Conservation (phyloP, 2,888 invertebrate species). For the Orthosia gothica region DNA sequence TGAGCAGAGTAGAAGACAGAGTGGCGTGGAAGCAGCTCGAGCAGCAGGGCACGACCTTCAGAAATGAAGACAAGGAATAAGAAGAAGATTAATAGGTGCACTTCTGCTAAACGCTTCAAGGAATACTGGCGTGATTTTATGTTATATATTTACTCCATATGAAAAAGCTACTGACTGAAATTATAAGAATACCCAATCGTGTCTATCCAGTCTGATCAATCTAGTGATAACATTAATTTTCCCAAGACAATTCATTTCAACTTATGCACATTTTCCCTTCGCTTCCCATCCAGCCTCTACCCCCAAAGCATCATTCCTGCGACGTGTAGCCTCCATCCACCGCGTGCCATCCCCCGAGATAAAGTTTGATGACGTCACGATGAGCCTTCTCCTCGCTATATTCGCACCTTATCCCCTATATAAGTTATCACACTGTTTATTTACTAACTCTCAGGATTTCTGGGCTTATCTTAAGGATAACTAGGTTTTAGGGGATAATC, state of each 20-base stretch:
- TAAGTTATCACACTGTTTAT: conserved; percentile 68
- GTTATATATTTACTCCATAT: too few species aligned
- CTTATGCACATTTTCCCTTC: conserved; percentile 1
- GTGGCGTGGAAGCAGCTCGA: too few species aligned
- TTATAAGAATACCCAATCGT: neutral
- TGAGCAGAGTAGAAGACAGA: too few species aligned
- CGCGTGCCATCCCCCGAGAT: conserved; percentile 76
- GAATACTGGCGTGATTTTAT: too few species aligned
- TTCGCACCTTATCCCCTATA: conserved; percentile 65
- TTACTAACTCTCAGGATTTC: conserved; percentile 64
- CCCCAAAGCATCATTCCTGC: conserved; percentile 64
- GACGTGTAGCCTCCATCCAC: conserved; percentile 73
- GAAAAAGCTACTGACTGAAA: too few species aligned
- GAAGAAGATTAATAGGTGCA: too few species aligned
- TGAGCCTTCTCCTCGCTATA: conserved; percentile 64
- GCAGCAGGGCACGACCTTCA: too few species aligned
- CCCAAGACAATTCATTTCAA: neutral
- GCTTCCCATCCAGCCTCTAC: conserved; percentile 22
- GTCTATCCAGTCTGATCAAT: neutral
- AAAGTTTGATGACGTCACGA: conserved; percentile 73
- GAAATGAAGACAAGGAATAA: too few species aligned
- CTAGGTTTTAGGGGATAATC: conserved; percentile 60
- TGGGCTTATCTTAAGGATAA: conserved; percentile 63
- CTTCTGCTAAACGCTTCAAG: too few species aligned
- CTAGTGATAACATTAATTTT: neutral